Conservation (phyloP, 1,140 invertebrate species). For the Aphaenogaster rudis region DNA sequence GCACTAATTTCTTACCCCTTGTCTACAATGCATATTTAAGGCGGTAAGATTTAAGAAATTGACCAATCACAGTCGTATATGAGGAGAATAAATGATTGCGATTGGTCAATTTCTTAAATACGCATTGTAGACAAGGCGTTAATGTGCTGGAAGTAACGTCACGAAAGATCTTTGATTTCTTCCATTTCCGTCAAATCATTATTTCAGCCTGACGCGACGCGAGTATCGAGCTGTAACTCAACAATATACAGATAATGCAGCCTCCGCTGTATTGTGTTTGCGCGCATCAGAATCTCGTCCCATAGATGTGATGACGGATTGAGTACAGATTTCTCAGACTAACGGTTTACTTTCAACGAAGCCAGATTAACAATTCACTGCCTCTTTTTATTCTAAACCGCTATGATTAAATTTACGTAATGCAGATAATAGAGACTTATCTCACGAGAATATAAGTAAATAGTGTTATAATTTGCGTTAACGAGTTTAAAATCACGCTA, state of each 20-base stretch:
- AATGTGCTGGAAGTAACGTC: background rate
- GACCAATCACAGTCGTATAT: too few species aligned
- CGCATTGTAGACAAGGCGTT: background rate
- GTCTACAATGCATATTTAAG: too few species aligned
- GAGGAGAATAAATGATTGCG: too few species aligned
- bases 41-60: too few species aligned
- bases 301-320: background rate
- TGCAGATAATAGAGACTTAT: background rate
- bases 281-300: background rate
- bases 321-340: background rate
- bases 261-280: background rate
- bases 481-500: background rate
- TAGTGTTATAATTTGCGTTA: background rate
- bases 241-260: background rate
- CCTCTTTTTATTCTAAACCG: background rate
- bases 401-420: background rate
- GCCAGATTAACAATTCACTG: background rate
- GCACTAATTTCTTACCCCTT: background rate
- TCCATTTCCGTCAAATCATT: slow-evolving; percentile 23
- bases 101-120: too few species aligned
- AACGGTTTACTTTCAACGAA: background rate
- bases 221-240: background rate
- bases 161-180: background rate
- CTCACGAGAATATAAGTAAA: background rate
- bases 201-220: background rate